A percentile compares a stretch with the other conserved stretches of the same genome.
phyloP scores from a whole-genome alignment of 2,888 invertebrate genomes.

The Eurytoma californica region DNA sequence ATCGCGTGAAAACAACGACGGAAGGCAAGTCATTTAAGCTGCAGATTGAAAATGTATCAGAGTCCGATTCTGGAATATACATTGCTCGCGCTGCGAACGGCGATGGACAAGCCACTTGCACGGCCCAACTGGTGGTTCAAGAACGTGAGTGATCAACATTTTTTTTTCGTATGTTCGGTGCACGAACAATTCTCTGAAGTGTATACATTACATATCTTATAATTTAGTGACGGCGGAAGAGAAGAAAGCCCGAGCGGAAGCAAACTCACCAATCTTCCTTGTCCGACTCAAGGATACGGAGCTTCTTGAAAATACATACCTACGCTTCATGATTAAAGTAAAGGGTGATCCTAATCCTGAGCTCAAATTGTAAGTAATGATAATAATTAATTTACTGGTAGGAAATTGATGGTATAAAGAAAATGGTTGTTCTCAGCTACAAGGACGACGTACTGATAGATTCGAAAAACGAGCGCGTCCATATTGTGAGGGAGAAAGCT shows the following conservation, averaged over 20 bases:
- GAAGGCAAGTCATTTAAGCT: constrained; percentile 82
- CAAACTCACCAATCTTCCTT: constrained; percentile 88
- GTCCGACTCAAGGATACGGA: constrained; percentile 92
- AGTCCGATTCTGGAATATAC: constrained; percentile 91
- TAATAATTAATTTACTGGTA: not conserved
- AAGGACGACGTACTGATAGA: constrained; percentile 87
- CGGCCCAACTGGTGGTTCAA: constrained; percentile 90
- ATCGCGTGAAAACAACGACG: constrained; percentile 81
- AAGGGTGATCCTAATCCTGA: constrained; percentile 92
- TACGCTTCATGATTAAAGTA: constrained; percentile 92
- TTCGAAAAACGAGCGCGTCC: constrained; percentile 81
- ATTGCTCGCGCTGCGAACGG: constrained; percentile 90
- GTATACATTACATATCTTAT: too few relatives aligned
- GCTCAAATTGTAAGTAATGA: constrained; percentile 85
- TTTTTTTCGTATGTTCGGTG: not conserved
- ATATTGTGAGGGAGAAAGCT: constrained; percentile 84
- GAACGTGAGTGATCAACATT: constrained; percentile 80
- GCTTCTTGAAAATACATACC: constrained; percentile 88
- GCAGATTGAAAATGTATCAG: constrained; percentile 83
- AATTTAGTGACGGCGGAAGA: constrained; percentile 83
- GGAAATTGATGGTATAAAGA: too few relatives aligned
- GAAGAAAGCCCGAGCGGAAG: constrained; percentile 81
- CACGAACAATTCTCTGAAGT: too few relatives aligned
- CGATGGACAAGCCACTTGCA: constrained; percentile 88
- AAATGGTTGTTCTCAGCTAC: constrained; percentile 78